Percentiles rank a stretch among this genome's conserved stretches.
Conservation (phyloP, 1,140 invertebrate genomes). For the Drosophila sproati region DNA sequence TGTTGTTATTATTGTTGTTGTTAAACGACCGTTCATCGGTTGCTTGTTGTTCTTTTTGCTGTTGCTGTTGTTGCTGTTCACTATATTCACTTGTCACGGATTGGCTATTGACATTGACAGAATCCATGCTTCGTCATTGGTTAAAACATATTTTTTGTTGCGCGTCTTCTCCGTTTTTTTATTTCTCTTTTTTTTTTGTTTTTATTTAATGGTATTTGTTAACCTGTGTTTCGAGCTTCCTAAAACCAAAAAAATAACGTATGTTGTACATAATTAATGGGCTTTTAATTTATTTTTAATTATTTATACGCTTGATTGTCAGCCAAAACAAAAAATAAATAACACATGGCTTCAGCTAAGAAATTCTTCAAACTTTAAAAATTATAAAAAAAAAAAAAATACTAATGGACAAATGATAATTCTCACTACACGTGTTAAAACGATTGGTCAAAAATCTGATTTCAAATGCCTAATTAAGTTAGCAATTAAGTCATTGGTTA, state of each 20-base stretch:
- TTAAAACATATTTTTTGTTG: slow-evolving; percentile 47
- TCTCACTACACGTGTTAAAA: not conserved
- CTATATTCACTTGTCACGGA: slow-evolving; percentile 88
- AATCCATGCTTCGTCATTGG: slow-evolving; percentile 85
- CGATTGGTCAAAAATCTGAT: not conserved
- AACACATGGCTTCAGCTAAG: too few species aligned
- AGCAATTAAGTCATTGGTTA: too few species aligned
- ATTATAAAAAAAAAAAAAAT: not conserved
- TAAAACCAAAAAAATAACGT: slow-evolving; percentile 39
- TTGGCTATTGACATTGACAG: slow-evolving; percentile 88
- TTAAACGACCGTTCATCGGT: slow-evolving; percentile 86
- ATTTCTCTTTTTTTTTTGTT: slow-evolving; percentile 27
- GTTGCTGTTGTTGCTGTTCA: slow-evolving; percentile 85
- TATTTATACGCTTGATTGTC: slow-evolving; percentile 41
- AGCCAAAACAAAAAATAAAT: not conserved
- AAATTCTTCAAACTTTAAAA: too few species aligned
- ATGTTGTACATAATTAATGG: slow-evolving; percentile 67
- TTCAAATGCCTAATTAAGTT: not conserved
- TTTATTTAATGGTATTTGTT: slow-evolving; percentile 26
- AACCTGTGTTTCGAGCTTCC: slow-evolving; percentile 40
- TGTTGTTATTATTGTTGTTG: slow-evolving; percentile 78
- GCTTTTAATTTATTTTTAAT: slow-evolving; percentile 78
- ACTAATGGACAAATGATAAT: not conserved
- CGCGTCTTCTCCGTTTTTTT: slow-evolving; percentile 23
- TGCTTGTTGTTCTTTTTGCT: slow-evolving; percentile 84